Conservation (phyloP, 2,113 vertebrate species). For the Microtus montanus region DNA sequence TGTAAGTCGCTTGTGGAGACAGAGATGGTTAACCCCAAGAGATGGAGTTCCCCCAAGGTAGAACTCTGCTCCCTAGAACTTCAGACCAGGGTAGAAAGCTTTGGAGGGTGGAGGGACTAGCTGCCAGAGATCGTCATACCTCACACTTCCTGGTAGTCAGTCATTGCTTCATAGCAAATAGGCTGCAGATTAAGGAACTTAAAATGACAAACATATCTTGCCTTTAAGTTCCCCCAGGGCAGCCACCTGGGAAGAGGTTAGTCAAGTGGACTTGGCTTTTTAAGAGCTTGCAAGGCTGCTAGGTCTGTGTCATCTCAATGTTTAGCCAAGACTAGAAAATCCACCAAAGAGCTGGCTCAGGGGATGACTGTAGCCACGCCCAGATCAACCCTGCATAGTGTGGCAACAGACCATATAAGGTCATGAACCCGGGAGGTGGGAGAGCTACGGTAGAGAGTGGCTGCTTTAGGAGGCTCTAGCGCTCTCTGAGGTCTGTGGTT, state of each 20-base stretch:
- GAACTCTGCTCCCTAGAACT: background rate
- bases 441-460: background rate
- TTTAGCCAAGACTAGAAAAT: background rate
- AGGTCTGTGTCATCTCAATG: background rate
- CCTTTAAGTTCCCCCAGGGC: background rate
- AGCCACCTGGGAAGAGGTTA: background rate
- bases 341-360: background rate
- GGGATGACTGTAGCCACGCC: no score
- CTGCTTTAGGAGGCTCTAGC: background rate
- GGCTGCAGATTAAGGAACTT: background rate
- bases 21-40: background rate
- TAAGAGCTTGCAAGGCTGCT: background rate
- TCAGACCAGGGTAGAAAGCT: background rate
- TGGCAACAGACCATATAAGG: background rate
- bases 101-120: background rate
- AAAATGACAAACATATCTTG: background rate
- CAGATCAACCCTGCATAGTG: background rate
- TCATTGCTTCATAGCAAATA: background rate
- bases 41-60: background rate
- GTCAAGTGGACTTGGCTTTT: background rate
- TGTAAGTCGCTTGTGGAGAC: background rate
- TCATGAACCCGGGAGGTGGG: background rate
- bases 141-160: background rate
- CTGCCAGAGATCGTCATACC: background rate
- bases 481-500: background rate